Percentiles rank a stretch among this genome's conserved stretches.
phyloP scores from a whole-genome alignment of 2,797 vertebrate species.

The Stomatorhinus walkeri region DNA sequence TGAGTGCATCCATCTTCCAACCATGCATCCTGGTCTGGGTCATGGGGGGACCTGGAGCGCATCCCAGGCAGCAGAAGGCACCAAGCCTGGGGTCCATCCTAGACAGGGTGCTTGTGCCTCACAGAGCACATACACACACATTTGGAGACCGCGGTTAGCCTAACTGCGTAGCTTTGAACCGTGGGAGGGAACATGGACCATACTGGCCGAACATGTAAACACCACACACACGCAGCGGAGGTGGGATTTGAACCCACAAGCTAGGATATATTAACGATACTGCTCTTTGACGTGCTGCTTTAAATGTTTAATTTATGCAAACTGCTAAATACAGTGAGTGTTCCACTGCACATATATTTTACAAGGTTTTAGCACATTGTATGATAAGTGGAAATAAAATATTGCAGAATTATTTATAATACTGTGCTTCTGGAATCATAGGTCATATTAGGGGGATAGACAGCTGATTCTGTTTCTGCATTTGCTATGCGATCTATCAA shows the following conservation, averaged over 20 bases:
- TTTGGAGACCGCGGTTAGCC: background rate
- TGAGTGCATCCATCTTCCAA: background rate
- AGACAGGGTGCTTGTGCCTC: background rate
- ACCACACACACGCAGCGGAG: background rate
- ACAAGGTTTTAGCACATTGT: background rate
- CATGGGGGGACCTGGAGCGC: background rate
- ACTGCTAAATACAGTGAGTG: background rate
- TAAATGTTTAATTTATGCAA: background rate
- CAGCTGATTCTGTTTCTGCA: background rate
- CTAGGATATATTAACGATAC: background rate
- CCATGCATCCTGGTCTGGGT: background rate
- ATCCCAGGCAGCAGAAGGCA: background rate
- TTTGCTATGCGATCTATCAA: background rate
- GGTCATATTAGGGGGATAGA: background rate
- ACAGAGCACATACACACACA: background rate
- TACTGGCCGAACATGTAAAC: background rate
- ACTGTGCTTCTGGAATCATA: background rate
- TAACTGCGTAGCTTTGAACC: background rate
- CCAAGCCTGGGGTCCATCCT: background rate
- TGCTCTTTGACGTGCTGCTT: background rate
- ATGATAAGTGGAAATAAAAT: background rate
- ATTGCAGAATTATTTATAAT: background rate
- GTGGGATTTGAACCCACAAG: background rate
- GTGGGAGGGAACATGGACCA: background rate
- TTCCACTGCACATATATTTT: background rate